Evolutionary conservation across 2,888 invertebrate genomes (phyloP).

Genomic region (Hypolimnas misippus): DNA sequence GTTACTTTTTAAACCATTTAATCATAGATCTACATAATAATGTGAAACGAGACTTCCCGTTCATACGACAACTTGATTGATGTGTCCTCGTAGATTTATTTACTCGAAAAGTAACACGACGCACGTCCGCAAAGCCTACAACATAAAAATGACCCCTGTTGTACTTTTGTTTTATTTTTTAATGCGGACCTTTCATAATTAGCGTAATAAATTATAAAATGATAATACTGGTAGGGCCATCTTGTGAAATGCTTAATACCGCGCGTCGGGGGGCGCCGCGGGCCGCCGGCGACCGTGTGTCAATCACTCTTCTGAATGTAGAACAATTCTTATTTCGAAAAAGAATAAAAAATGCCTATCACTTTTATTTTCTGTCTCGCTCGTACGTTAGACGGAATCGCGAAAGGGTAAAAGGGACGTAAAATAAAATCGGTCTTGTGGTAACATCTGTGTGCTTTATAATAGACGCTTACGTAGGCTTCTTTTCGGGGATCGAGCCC

Average conservation of each 20-base stretch:
- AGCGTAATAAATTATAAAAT: slow-evolving; percentile 84
- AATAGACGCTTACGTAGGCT: slow-evolving; percentile 83
- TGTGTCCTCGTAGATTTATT: slow-evolving; percentile 81
- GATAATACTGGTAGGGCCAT: slow-evolving; percentile 80
- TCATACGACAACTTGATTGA: slow-evolving; percentile 82
- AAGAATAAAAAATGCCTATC: slow-evolving; percentile 74
- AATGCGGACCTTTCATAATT: slow-evolving; percentile 80
- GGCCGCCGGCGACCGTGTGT: slow-evolving; percentile 78
- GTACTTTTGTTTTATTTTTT: slow-evolving; percentile 80
- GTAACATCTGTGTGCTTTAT: slow-evolving; percentile 83
- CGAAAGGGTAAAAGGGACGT: slow-evolving; percentile 61
- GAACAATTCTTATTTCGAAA: slow-evolving; percentile 83
- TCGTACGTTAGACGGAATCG: slow-evolving; percentile 49
- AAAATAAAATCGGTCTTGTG: slow-evolving; percentile 72
- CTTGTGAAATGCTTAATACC: slow-evolving; percentile 78
- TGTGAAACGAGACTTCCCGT: slow-evolving; percentile 75
- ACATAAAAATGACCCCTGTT: slow-evolving; percentile 70
- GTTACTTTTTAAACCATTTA: slow-evolving; percentile 76
- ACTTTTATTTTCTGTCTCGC: slow-evolving; percentile 71
- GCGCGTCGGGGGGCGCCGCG: slow-evolving; percentile 74
- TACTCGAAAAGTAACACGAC: slow-evolving; percentile 71
- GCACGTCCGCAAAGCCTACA: slow-evolving; percentile 74
- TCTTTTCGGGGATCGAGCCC: slow-evolving; percentile 83
- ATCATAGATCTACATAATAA: slow-evolving; percentile 82
- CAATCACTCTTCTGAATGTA: slow-evolving; percentile 82